phyloP scores from a whole-genome alignment of 2,888 invertebrate genomes.

The Nymphalis polychloros region DNA sequence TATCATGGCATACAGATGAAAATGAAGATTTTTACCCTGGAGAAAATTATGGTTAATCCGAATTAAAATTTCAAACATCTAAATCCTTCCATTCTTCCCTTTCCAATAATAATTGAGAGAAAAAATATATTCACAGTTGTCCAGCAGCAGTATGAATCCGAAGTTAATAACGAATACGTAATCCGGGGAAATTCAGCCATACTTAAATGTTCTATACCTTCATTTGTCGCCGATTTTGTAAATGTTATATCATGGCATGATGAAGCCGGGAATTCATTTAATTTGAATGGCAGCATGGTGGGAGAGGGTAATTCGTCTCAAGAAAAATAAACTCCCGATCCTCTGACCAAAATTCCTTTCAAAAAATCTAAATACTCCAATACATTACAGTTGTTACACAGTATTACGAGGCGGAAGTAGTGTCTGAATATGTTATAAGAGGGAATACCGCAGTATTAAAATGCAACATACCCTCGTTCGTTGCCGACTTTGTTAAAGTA shows the following conservation, averaged over 20 bases:
- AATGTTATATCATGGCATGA: constrained; percentile 93
- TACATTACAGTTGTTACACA: constrained; percentile 90
- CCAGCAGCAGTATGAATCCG: constrained; percentile 94
- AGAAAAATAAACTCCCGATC: constrained; percentile 28
- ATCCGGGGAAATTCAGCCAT: constrained; percentile 94
- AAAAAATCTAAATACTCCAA: constrained; percentile 23
- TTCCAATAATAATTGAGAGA: constrained; percentile 24
- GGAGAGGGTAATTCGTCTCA: constrained; percentile 58
- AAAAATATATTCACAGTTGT: constrained; percentile 84
- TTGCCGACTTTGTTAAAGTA: constrained; percentile 94
- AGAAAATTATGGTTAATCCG: constrained; percentile 81
- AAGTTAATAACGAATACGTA: constrained; percentile 95
- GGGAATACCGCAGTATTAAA: constrained; percentile 93
- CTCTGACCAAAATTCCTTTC: constrained; percentile 22
- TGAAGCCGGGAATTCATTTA: constrained; percentile 84
- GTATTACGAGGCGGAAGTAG: constrained; percentile 93
- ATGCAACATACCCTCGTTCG: constrained; percentile 94
- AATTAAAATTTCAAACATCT: constrained; percentile 16
- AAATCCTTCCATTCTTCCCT: constrained; percentile 33
- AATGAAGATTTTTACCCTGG: constrained; percentile 87
- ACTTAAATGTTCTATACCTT: constrained; percentile 94
- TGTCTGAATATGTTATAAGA: constrained; percentile 93
- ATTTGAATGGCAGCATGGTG: constrained; percentile 59
- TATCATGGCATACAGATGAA: constrained; percentile 90
- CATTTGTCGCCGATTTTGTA: constrained; percentile 96